Evolutionary conservation across 2,797 vertebrate genomes (phyloP).

Genomic region (Falco berigora): DNA sequence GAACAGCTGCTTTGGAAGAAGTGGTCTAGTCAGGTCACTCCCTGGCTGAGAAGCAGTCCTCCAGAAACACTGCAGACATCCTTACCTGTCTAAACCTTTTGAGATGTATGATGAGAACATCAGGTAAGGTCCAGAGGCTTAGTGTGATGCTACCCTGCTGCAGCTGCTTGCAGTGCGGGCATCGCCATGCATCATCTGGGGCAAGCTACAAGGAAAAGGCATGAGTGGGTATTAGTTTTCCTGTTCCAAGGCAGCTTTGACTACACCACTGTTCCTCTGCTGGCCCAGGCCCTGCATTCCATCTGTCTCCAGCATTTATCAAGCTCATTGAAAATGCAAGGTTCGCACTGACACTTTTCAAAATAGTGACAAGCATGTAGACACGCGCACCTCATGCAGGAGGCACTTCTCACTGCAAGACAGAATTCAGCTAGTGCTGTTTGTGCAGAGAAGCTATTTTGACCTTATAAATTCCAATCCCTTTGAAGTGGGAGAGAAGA

Average conservation of each 20-base stretch:
- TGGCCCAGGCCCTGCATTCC: background rate
- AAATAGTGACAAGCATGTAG: background rate
- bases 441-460: background rate
- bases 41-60: background rate
- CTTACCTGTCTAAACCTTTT: constrained; percentile 96
- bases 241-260: background rate
- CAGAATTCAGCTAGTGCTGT: background rate
- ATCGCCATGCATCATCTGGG: constrained; percentile 97
- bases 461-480: background rate
- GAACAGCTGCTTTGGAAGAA: background rate
- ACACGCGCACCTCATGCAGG: background rate
- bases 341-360: background rate
- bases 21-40: background rate
- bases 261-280: background rate
- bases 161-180: constrained; percentile 97
- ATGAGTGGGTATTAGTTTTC: background rate
- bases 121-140: constrained; percentile 96
- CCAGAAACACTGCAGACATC: background rate
- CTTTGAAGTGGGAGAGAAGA: background rate
- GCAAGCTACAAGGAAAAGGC: constrained; percentile 81
- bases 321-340: background rate
- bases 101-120: constrained; percentile 95
- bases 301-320: background rate
- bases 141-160: constrained; percentile 99
- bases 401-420: background rate